Percentiles rank a stretch among this genome's conserved stretches.
Evolutionary conservation across 2,797 vertebrate genomes (phyloP).

Genomic region (Danio jaintianensis): DNA sequence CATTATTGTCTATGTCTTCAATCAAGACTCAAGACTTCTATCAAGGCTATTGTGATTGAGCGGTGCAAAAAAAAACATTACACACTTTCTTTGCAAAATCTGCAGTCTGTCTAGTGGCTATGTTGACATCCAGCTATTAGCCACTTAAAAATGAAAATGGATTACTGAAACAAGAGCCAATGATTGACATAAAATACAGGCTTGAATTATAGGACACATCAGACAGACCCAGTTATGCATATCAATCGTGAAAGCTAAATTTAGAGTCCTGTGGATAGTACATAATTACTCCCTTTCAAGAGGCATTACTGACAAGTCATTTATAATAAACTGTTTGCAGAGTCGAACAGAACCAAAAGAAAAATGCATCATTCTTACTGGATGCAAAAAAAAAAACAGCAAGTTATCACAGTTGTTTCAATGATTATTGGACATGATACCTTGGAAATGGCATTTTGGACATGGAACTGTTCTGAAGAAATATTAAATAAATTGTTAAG

Average conservation of each 20-base stretch:
- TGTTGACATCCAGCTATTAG: neutral
- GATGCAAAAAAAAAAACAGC: neutral
- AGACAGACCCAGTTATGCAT: slow-evolving; percentile 9
- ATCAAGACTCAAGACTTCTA: neutral
- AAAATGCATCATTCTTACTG: neutral
- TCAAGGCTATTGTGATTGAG: neutral
- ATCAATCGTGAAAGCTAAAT: slow-evolving; percentile 12
- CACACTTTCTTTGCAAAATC: neutral
- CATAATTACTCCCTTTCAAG: slow-evolving; percentile 8
- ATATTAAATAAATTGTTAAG: neutral
- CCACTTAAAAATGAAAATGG: neutral
- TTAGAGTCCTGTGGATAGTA: neutral
- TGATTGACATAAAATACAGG: slow-evolving; percentile 10
- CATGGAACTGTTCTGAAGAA: neutral
- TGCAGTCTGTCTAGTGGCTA: neutral
- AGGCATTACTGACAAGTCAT: neutral
- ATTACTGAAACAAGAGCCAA: neutral
- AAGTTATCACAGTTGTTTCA: neutral
- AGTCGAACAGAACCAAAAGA: neutral
- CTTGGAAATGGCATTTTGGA: neutral
- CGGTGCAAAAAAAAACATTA: neutral
- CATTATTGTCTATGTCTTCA: too few species aligned
- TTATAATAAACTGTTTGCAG: neutral
- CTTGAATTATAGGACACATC: slow-evolving; percentile 20
- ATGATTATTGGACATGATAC: neutral